Conservation (phyloP, 2,888 invertebrate species). For the Diploptera punctata region DNA sequence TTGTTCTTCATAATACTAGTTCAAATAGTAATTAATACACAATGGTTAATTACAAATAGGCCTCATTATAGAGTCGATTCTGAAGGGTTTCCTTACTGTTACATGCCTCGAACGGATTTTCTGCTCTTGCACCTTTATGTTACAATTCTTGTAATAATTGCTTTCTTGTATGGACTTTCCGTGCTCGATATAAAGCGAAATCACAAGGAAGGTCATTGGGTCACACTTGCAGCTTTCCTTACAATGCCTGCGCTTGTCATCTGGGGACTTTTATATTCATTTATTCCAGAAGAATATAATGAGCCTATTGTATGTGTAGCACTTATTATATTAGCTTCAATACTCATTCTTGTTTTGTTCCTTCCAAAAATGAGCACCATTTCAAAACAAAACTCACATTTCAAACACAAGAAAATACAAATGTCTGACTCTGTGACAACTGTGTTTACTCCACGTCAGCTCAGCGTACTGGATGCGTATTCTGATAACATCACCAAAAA, state of each 20-base stretch:
- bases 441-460: conserved; percentile 45
- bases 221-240: conserved; percentile 48
- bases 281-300: conserved; percentile 46
- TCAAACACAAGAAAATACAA: conserved; percentile 48
- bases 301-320: conserved; percentile 50
- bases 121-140: conserved; percentile 49
- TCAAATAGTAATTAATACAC: conserved; percentile 49
- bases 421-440: conserved; percentile 48
- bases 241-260: conserved; percentile 47
- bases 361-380: conserved; percentile 52
- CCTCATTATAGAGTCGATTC: conserved; percentile 34
- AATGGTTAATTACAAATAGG: conserved; percentile 48
- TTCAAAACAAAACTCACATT: conserved; percentile 47
- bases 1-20: conserved; percentile 50
- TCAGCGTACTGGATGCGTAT: conserved; percentile 36
- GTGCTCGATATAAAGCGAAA: conserved; percentile 51
- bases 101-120: conserved; percentile 47
- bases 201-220: conserved; percentile 51
- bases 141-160: conserved; percentile 47
- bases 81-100: conserved; percentile 45
- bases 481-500: conserved; percentile 41
- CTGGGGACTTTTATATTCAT: conserved; percentile 47
- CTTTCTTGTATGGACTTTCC: conserved; percentile 50
- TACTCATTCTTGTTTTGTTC: conserved; percentile 50
- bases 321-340: conserved; percentile 48